Percentiles rank a stretch among this genome's conserved stretches.
These are phyloP conservation scores for Zeugodacus cucurbitae DNA, from an alignment of 1,140 invertebrate genomes.

Conservation along the genomic window DNA sequence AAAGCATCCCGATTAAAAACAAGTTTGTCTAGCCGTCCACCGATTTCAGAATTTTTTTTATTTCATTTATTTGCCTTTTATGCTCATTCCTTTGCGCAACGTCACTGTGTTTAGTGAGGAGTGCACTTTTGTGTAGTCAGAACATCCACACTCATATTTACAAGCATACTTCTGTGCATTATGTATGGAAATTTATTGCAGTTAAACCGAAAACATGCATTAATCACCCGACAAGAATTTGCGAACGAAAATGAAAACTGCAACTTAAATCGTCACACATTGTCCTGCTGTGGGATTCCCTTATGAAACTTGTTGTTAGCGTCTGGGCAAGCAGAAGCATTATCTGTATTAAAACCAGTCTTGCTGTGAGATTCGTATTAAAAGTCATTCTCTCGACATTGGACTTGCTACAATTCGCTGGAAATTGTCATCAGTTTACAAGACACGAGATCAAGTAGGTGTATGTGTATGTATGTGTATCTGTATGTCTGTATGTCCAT, in stretches of 20 bases:
- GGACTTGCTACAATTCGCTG: background rate
- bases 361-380: too few relatives aligned
- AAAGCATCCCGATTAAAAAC: too few relatives aligned
- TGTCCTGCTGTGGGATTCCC: background rate
- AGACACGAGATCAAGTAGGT: background rate
- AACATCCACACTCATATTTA: background rate
- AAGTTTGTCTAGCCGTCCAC: too few relatives aligned
- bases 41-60: too few relatives aligned
- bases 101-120: too few relatives aligned
- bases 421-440: background rate
- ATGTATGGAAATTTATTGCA: background rate
- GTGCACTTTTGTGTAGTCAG: background rate
- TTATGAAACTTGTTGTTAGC: background rate
- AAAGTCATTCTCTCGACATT: background rate
- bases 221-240: conserved; percentile 13
- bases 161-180: background rate
- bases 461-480: background rate
- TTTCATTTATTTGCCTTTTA: too few relatives aligned
- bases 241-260: background rate
- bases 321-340: background rate
- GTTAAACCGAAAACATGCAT: background rate
- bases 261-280: background rate
- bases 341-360: background rate
- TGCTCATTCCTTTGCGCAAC: too few relatives aligned
- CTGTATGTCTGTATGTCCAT: too few relatives aligned